Evolutionary conservation across 2,113 vertebrate genomes (phyloP), one percentile per base, ranked within the genome.

Genomic region (Sinocyclocheilus anshuiensis): DNA sequence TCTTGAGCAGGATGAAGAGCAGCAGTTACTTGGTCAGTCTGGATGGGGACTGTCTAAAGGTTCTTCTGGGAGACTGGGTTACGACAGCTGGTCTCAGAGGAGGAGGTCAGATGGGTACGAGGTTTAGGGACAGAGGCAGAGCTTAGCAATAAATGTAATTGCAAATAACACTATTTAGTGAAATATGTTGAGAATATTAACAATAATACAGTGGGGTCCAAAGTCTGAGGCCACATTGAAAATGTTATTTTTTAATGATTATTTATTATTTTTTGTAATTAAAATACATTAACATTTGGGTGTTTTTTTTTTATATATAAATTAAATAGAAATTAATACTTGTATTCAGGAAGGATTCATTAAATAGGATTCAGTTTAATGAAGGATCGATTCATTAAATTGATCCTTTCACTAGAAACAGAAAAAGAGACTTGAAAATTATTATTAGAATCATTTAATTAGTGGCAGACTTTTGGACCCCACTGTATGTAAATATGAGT

Each of bases 41-140:
- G 79, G 74, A 10, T 87, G 78, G 83, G 78, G 65, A 71, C 15
- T 69, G 22, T 85, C 86, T 10, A 55, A 81, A 45, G 53, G 24
- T 11, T 65, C 86, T 57, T 57, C 24, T 18, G 74, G 72, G 9
- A 83, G 86, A 80, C 83, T 57, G 20, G 63, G 82, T 29, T 84
- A 59, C 24, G 57, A 83, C 29, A 57, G 53, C 84, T 89, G 88
- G 88, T 26, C 63, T 33, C 86, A 87, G 65, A 24, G 75, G 18
- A 85, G 55, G 45, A 89, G 83, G 79, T 89, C 88, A 75, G 88
- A 89, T 50, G 84, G 88, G 39, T 89, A 89, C 75, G 79, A 89
- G 83, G 86, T 87, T 87, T 89, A 89, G 48, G 6, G 63, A 57
- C 26, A 22, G 55, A 36, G 20, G 42, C 1, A n/a, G 24, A 69